Conservation (phyloP, 2,797 vertebrate species). For the Mormyrus hasselquistii region DNA sequence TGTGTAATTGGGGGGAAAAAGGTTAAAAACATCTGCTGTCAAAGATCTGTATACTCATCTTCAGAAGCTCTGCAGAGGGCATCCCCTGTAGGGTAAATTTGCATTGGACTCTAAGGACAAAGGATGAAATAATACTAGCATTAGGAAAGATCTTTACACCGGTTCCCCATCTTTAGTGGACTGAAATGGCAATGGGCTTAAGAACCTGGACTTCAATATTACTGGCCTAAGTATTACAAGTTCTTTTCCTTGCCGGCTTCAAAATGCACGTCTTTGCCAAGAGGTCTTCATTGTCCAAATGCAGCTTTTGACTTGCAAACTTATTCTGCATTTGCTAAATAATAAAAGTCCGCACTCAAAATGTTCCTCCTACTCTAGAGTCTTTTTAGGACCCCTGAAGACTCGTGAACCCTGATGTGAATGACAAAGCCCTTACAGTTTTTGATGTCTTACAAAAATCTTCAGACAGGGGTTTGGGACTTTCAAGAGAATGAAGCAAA, state of each 20-base stretch:
- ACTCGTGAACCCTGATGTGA: background rate
- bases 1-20: background rate
- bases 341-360: background rate
- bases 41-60: conserved; percentile 2
- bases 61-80: background rate
- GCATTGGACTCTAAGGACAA: background rate
- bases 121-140: background rate
- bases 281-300: background rate
- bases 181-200: background rate
- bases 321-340: background rate
- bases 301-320: background rate
- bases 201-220: background rate
- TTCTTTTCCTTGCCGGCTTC: background rate
- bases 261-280: background rate
- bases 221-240: background rate
- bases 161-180: background rate
- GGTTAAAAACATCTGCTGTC: background rate
- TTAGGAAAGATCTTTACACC: background rate
- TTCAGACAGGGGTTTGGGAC: background rate
- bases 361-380: background rate
- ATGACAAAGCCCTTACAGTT: background rate
- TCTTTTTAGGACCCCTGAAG: background rate
- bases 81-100: background rate
- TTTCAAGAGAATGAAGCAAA: background rate
- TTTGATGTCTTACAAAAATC: background rate